phyloP scores from a whole-genome alignment of 2,888 invertebrate species.

The Drosophila mayaguana region DNA sequence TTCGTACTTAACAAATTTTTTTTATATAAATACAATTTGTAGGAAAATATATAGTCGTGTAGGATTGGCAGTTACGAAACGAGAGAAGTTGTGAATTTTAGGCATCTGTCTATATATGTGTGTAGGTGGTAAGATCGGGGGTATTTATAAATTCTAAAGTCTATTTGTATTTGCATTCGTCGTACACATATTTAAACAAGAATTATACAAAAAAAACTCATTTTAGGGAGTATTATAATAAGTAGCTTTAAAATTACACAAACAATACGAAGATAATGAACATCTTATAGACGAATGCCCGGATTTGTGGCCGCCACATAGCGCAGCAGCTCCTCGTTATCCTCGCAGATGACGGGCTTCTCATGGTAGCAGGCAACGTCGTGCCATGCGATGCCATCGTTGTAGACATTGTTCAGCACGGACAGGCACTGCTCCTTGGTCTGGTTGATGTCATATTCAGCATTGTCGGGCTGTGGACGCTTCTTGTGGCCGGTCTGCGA shows the following conservation, averaged over 20 bases:
- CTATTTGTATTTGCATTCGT: constrained; percentile 82
- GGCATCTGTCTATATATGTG: constrained; percentile 23
- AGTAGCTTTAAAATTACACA: constrained; percentile 78
- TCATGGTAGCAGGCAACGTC: constrained; percentile 97
- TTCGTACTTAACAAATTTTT: constrained; percentile 63
- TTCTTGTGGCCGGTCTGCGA: constrained; percentile 96
- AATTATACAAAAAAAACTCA: constrained; percentile 77
- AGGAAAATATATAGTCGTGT: constrained; percentile 38
- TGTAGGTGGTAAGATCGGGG: constrained; percentile 70
- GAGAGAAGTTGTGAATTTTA: constrained; percentile 35
- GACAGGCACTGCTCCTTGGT: constrained; percentile 95
- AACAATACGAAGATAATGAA: constrained; percentile 64
- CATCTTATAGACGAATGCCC: constrained; percentile 90
- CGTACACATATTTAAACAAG: constrained; percentile 74
- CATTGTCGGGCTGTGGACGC: constrained; percentile 94
- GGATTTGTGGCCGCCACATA: constrained; percentile 94
- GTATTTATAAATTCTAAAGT: constrained; percentile 84
- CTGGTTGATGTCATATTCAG: constrained; percentile 95
- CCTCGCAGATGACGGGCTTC: constrained; percentile 96
- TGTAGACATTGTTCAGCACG: constrained; percentile 96
- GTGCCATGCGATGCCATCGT: constrained; percentile 97
- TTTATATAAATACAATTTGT: constrained; percentile 66
- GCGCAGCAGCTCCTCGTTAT: constrained; percentile 94
- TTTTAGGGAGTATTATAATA: constrained; percentile 81
- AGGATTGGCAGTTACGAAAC: constrained; percentile 72